These are phyloP conservation scores for Catocala sponsa DNA, from an alignment of 2,888 invertebrate species.

Conservation along the genomic window DNA sequence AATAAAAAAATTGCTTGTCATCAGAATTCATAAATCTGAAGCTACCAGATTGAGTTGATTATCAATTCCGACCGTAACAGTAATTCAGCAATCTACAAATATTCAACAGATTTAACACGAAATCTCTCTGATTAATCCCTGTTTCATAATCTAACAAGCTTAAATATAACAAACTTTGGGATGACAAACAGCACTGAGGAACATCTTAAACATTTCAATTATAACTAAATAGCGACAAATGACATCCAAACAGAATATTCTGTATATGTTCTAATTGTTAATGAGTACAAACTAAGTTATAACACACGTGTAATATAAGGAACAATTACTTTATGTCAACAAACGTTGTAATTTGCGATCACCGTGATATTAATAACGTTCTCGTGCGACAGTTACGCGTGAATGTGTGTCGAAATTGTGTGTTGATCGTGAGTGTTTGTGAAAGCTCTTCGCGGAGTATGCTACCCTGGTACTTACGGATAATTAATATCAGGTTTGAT, in stretches of 20 bases:
- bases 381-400: conserved; percentile 16
- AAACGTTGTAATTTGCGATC: conserved; percentile 43
- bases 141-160: background rate
- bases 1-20: no score
- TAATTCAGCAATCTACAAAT: no score
- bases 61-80: no score
- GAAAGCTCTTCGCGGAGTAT: conserved; percentile 2
- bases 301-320: conserved; percentile 11
- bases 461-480: conserved; percentile 14
- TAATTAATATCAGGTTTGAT: no score
- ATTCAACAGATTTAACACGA: no score
- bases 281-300: conserved; percentile 18
- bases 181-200: background rate
- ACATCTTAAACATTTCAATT: conserved; percentile 6
- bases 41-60: no score
- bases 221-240: conserved; percentile 19
- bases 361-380: conserved; percentile 35
- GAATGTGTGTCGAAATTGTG: conserved; percentile 28
- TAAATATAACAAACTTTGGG: background rate
- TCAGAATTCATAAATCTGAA: no score
- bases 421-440: conserved; percentile 19
- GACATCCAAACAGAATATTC: conserved; percentile 16
- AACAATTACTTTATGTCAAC: conserved; percentile 20
- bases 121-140: no score
- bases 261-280: conserved; percentile 14